Percentiles rank a stretch among this genome's conserved stretches.
Evolutionary conservation across 2,113 vertebrate genomes (phyloP).

Genomic region (Brachirus orientalis): DNA sequence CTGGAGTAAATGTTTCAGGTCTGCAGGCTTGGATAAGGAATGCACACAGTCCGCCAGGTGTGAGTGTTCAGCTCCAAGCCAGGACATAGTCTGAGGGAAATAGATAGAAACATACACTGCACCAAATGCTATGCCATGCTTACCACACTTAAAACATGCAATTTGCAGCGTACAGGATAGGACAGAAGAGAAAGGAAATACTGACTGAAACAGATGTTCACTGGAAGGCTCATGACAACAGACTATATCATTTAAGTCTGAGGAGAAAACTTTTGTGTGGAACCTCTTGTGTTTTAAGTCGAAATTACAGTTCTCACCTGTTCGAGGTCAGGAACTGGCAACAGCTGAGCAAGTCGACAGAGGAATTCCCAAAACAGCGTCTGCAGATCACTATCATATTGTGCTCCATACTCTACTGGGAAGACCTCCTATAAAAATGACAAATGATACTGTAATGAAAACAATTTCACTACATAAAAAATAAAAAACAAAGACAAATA

Average conservation of each 20-base stretch:
- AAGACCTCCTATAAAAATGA: slow-evolving; percentile 73
- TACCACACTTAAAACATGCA: neutral
- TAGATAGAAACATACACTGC: neutral
- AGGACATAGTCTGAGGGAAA: slow-evolving; percentile 68
- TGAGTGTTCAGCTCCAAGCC: slow-evolving; percentile 56
- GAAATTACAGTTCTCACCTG: slow-evolving; percentile 58
- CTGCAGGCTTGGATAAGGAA: slow-evolving; percentile 39
- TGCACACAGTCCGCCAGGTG: slow-evolving; percentile 57
- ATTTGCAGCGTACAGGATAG: too few species aligned
- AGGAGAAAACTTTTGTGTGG: neutral
- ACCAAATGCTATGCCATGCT: neutral
- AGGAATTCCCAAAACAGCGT: slow-evolving; percentile 82
- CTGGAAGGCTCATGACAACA: neutral
- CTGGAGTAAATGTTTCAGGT: slow-evolving; percentile 68
- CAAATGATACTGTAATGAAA: neutral
- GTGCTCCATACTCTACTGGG: slow-evolving; percentile 77
- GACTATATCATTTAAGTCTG: neutral
- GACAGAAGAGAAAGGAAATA: too few species aligned
- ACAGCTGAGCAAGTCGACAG: slow-evolving; percentile 75
- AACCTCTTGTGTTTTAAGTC: neutral
- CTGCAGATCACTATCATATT: slow-evolving; percentile 79
- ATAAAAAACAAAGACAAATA: too few species aligned
- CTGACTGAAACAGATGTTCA: too few species aligned
- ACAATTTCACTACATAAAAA: neutral
- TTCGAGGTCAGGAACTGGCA: slow-evolving; percentile 71